Percentiles rank a stretch among this genome's conserved stretches.
These are phyloP conservation scores for Pachyrhynchus sulphureomaculatus DNA, from an alignment of 1,140 invertebrate species.

Conservation along the genomic window DNA sequence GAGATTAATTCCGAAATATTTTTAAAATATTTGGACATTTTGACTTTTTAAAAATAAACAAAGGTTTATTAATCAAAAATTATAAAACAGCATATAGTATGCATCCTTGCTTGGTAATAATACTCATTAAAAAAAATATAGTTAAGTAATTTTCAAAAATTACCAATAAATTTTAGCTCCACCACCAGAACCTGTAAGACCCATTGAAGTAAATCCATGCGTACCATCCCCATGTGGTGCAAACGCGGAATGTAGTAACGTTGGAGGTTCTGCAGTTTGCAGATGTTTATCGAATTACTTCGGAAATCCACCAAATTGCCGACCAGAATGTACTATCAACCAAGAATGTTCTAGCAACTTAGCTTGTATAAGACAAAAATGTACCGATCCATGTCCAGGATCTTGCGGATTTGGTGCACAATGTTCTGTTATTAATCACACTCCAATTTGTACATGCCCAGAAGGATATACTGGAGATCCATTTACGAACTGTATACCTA, in stretches of 20 bases:
- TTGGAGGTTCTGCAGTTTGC: slow-evolving; percentile 60
- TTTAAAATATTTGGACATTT: too few relatives aligned
- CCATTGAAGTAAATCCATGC: slow-evolving; percentile 58
- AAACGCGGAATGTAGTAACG: slow-evolving; percentile 64
- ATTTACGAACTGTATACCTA: slow-evolving; percentile 57
- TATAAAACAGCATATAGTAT: too few relatives aligned
- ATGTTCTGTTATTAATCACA: slow-evolving; percentile 65
- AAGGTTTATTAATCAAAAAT: too few relatives aligned
- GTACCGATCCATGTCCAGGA: slow-evolving; percentile 65
- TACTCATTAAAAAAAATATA: too few relatives aligned
- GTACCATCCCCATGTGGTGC: slow-evolving; percentile 67
- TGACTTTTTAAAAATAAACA: too few relatives aligned
- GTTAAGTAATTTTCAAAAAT: slow-evolving; percentile 9
- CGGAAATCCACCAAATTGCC: slow-evolving; percentile 66
- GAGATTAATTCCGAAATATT: too few relatives aligned
- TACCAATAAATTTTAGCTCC: slow-evolving; percentile 35
- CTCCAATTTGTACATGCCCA: slow-evolving; percentile 64
- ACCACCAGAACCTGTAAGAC: slow-evolving; percentile 39
- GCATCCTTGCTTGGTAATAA: too few relatives aligned
- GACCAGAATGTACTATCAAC: slow-evolving; percentile 67
- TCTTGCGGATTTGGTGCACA: slow-evolving; percentile 63
- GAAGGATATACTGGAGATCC: slow-evolving; percentile 67
- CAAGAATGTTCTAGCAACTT: slow-evolving; percentile 63
- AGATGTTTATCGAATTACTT: slow-evolving; percentile 62
- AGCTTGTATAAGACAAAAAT: slow-evolving; percentile 65